Base-by-base conservation (phyloP, 2,113 vertebrate species). In the Oncorhynchus tshawytscha region DNA sequence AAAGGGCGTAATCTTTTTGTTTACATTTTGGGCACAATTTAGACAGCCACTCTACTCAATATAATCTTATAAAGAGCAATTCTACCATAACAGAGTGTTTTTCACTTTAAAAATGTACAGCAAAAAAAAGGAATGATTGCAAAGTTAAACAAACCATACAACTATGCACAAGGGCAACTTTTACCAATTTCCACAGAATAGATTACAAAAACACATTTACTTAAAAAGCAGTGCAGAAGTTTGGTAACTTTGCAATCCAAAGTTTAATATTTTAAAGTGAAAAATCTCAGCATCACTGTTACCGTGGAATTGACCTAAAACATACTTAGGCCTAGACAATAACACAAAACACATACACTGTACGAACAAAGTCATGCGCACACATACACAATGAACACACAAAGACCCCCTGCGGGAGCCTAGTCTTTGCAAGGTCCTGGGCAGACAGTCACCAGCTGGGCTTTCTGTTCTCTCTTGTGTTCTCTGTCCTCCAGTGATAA, bases 391-490 rank as follows among this genome's bases (percentile, higher is more conserved):
- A 45, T 9, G 39, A 3, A 39, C 27, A 67, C 13, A 68, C 15
- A 34, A 9, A n/a, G 25, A 25, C 27, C 65, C 27, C 66, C 29
- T 31, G 3, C 15, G 1, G 7, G 31, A 39, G 12, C 18, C 15
- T 5, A n/a, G 67, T 45, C 67, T 39, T 45, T 68, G 27, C 6
- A 29, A 29, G 3, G 15, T 31, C 16, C 15, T 69, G 34, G 34
- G 49, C 49, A 45, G 68, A 45, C 34, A 49, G 68, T 45, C 34
- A 48, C 68, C 68, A 70, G 68, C 68, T 68, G 18, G 29, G 9
- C 60, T 22, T 9, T n/a, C 60, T n/a, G 34, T 34, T 34, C 34
- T 6, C 34, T 34, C 34, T 27, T 7, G 16, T n/a, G 18, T n/a
- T n/a, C 62, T 18, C 66, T 29, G 18, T 8, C 67, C 18, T 20